Base-by-base conservation (phyloP, 2,888 invertebrate species). In the Melangyna quadrimaculata region DNA sequence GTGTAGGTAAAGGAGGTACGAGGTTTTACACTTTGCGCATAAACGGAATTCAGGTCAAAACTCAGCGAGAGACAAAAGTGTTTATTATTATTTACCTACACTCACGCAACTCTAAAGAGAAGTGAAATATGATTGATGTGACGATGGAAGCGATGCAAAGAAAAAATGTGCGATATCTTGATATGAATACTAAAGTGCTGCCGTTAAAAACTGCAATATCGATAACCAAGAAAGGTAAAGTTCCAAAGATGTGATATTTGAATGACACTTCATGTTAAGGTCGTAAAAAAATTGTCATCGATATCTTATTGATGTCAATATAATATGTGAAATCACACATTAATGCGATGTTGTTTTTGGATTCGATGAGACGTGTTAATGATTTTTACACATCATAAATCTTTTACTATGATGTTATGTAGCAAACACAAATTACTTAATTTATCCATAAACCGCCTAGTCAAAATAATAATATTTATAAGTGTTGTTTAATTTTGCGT, bases 1-100 rank as follows among this genome's bases (percentile, higher is more conserved):
- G 14, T 27, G 24, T 0, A 22, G n/a, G n/a, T n/a, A n/a, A n/a
- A n/a, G 48, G 32, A 69, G 45, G 12, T 32, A 43, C 19, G 14
- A 59, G 71, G 45, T 43, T 14, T 40, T 40, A n/a, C n/a, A n/a
- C 32, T 77, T 53, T 72, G 37, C 24, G 17, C 45, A 72, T 78
- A 53, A 78, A 73, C 40, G 48, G 40, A 73, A 83, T 83, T 69
- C 73, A 78, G 78, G 82, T 83, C 82, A 83, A 78, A 73, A 73
- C 53, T 37, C 69, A 83, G 29, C 43, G 10, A 67, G 59, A 71
- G 27, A 71, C 19, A 43, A n/a, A 53, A 59, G 43, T 32, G 35
- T 59, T 61, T 43, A 72, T 53, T 69, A 55, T 53, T 63, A 59
- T 73, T 69, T 69, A n/a, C n/a, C n/a, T n/a, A 61, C 32, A 45